Base-by-base conservation (phyloP, 2,113 vertebrate genomes). In the Nibea albiflora region DNA sequence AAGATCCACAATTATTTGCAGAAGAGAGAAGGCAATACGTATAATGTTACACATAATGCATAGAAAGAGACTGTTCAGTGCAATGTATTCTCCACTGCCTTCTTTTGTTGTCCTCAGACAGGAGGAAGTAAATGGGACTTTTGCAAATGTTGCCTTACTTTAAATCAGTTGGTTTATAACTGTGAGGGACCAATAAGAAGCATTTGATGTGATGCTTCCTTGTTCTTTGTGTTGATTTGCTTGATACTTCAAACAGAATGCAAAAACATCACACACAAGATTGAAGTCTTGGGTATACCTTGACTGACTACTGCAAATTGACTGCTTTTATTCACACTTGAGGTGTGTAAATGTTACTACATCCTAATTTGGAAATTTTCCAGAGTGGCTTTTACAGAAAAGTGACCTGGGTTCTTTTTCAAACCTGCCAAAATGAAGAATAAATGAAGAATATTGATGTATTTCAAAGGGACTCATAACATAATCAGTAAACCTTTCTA, bases 401-500 rank as follows among this genome's bases (percentile, higher is more conserved):
- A 50, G 49, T 19, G 22, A 64, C 49, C 11, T 26, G 2, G 9
- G 20, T 12, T 49, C 10, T 52, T 60, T 53, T 85, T 67, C 17
- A 80, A 47, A 80, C 7, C 1, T 47, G 28, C 53, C 6, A 75
- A 74, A 56, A 67, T 63, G 12, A 49, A 19, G 15, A 66, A 44
- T 12, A 26, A 26, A 26, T 26, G 24, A 26, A 31, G 26, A 52
- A 4, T 31, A 77, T 24, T 39, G 12, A 39, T 0, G 17, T 16
- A 58, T 60, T 50, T 64, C 3, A 66, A 28, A 50, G 3, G 11
- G 26, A 7, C 14, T 68, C 28, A 19, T 16, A 15, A 19, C 52
- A 63, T 68, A 31, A 67, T 60, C 39, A 64, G 53, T 31, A 78
- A 49, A 75, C 15, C 22, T 42, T 22, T 11, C 46, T 65, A 73